Conservation (phyloP, 2,888 invertebrate genomes). For the Cepaea hortensis region DNA sequence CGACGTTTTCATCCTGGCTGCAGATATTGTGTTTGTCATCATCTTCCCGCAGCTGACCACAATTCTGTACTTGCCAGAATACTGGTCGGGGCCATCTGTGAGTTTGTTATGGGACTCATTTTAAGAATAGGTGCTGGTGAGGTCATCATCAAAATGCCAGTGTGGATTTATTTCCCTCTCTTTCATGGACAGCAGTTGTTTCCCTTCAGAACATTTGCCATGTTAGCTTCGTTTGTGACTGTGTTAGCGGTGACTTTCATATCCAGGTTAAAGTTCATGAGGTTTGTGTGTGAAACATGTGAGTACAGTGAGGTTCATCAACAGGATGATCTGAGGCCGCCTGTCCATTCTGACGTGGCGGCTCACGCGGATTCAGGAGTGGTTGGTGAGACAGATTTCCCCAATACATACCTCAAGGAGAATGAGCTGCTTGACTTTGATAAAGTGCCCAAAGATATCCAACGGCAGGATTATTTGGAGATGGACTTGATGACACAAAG, state of each 20-base stretch:
- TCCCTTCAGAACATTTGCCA: constrained; percentile 95
- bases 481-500: background rate
- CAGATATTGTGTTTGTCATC: constrained; percentile 68
- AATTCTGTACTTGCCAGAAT: constrained; percentile 53
- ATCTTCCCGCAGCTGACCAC: constrained; percentile 66
- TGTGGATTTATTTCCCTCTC: constrained; percentile 88
- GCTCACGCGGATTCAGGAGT: background rate
- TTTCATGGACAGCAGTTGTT: constrained; percentile 87
- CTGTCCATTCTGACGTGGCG: background rate
- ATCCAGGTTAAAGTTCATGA: constrained; percentile 16
- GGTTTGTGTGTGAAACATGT: background rate
- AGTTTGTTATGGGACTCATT: constrained; percentile 40
- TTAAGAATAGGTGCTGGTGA: constrained; percentile 84
- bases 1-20: constrained; percentile 63
- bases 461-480: background rate
- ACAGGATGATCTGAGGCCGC: background rate
- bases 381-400: background rate
- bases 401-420: background rate
- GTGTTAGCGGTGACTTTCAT: constrained; percentile 56
- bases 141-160: constrained; percentile 86
- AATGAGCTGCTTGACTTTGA: background rate
- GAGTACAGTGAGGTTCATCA: background rate
- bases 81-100: constrained; percentile 58
- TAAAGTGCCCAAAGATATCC: background rate
- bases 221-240: constrained; percentile 83